Evolutionary conservation across 2,113 vertebrate species (phyloP).

Genomic region (Macquaria australasica): DNA sequence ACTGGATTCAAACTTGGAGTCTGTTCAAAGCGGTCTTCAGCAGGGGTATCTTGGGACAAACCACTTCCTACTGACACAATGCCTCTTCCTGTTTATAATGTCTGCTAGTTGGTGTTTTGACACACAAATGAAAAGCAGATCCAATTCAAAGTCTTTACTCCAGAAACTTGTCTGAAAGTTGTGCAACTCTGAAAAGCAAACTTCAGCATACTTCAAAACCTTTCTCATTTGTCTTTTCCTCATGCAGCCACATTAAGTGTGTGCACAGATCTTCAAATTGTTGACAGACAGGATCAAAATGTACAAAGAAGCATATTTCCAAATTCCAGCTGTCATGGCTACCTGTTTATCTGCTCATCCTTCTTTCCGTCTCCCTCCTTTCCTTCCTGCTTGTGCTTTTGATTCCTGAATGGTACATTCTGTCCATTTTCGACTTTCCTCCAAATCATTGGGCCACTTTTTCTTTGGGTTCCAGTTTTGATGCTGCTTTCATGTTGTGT

Average conservation of each 20-base stretch:
- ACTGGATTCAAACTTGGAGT: conserved; percentile 9
- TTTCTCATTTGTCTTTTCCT: conserved; percentile 1
- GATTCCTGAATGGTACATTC: background rate
- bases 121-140: background rate
- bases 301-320: conserved; percentile 3
- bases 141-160: background rate
- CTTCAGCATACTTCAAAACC: background rate
- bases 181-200: conserved; percentile 26
- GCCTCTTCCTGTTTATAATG: background rate
- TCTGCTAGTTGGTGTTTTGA: conserved; percentile 32
- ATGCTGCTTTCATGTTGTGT: background rate
- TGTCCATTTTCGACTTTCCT: background rate
- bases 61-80: background rate
- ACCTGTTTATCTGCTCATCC: background rate
- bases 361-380: background rate
- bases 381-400: background rate
- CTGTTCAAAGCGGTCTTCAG: conserved; percentile 5
- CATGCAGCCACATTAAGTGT: background rate
- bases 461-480: background rate
- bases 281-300: conserved; percentile 1
- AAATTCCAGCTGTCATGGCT: conserved; percentile 10
- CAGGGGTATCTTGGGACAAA: background rate
- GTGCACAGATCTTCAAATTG: background rate
- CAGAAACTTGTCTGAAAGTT: conserved; percentile 18
- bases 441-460: background rate